Base-by-base conservation (phyloP, 1,140 invertebrate genomes). In the Orius laevigatus region DNA sequence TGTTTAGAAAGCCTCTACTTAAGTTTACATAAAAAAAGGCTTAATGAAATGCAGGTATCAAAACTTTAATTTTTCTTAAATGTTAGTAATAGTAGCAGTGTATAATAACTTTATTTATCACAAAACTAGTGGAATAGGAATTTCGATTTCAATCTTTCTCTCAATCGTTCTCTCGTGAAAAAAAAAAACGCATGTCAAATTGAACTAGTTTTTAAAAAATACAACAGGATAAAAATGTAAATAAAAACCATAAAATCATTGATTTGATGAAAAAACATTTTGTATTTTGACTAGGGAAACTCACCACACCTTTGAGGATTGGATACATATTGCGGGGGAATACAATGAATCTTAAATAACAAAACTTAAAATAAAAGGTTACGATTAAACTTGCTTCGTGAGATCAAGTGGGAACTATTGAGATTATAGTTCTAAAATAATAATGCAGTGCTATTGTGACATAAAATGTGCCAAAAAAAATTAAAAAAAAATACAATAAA, bases 251-350 rank as follows among this genome's bases (percentile, higher is more conserved):
- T 44, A 51, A 39, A n/a, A n/a, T n/a, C n/a, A n/a, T 6, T 10
- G 33, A 19, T 50, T 41, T 11, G 25, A 48, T 32, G 16, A 36
- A 51, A 49, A 48, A 54, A 49, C 32, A 45, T 44, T 19, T 15
- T 52, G 45, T 57, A 54, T 58, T 57, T n/a, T 58, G 57, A 58
- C 57, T 58, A 58, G 57, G 51, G 53, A 51, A 58, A 58, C 57
- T 58, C 57, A 57, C 57, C 57, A 58, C 57, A 57, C 57, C 57
- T 56, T 48, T 43, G 39, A 49, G 48, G 40, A 43, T 15, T 8
- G 38, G 38, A 32, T 51, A 51, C 50, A 56, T 53, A 50, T 50
- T 50, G 50, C 44, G 51, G 38, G 46, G 44, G 44, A 25, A 35
- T 12, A 36, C n/a, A 38, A 46, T 20, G 35, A 51, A 35, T 19